Evolutionary conservation across 2,888 invertebrate species (phyloP).

Genomic region (Timandra comae): DNA sequence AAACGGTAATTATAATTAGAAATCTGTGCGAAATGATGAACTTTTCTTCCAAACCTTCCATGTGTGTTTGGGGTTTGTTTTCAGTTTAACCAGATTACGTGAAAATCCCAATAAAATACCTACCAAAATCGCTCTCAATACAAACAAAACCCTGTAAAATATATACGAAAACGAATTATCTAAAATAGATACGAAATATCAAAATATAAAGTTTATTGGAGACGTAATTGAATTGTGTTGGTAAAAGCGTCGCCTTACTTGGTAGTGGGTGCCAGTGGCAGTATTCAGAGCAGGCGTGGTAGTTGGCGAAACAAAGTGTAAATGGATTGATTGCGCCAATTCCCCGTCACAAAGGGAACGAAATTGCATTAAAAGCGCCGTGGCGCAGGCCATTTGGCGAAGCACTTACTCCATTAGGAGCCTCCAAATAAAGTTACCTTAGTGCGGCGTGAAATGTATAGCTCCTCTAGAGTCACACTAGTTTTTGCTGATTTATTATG

Average conservation of each 20-base stretch:
- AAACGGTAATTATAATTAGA: no score
- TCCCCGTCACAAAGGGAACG: slow-evolving; percentile 70
- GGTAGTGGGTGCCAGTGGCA: slow-evolving; percentile 25
- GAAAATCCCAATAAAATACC: no score
- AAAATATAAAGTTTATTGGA: no score
- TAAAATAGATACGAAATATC: no score
- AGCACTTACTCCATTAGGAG: slow-evolving; percentile 73
- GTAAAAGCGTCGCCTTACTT: slow-evolving; percentile 54
- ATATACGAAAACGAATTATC: no score
- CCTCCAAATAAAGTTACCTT: slow-evolving; percentile 70
- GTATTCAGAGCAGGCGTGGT: slow-evolving; percentile 35
- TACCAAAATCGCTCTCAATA: no score
- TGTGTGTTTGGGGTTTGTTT: no score
- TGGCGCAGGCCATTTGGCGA: slow-evolving; percentile 69
- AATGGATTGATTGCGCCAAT: slow-evolving; percentile 78
- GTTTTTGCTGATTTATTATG: slow-evolving; percentile 3
- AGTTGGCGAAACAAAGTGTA: slow-evolving; percentile 76
- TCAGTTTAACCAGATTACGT: no score
- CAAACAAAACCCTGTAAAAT: no score
- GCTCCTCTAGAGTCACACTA: slow-evolving; percentile 23
- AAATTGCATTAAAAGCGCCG: slow-evolving; percentile 76
- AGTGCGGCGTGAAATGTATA: slow-evolving; percentile 49
- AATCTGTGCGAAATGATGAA: no score
- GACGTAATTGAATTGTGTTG: no score
- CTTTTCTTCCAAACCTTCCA: no score